Percentiles rank a stretch among this genome's conserved stretches.
These are phyloP conservation scores for Bergia puertoricense DNA, from an alignment of 92 coral and sea anemone genomes.

Conservation along the genomic window DNA sequence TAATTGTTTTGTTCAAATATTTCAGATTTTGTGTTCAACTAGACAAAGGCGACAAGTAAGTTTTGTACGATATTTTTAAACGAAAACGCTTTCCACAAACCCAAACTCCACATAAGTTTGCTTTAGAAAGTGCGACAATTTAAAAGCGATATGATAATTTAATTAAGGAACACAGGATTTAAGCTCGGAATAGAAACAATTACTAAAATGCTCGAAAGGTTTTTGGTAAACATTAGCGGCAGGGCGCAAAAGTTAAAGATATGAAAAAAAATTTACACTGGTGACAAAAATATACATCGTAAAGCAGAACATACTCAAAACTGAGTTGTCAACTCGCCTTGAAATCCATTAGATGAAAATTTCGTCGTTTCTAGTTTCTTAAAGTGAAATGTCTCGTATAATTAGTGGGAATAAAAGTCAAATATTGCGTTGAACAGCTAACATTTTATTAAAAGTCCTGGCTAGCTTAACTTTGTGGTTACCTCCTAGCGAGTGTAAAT, in stretches of 20 bases:
- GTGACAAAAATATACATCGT: neutral
- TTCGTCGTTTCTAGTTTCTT: neutral
- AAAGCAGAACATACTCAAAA: neutral
- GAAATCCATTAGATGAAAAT: neutral
- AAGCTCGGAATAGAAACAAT: conserved; percentile 32
- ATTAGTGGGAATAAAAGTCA: conserved; percentile 51
- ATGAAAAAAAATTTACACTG: neutral
- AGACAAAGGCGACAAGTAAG: neutral
- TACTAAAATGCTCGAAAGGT: conserved; percentile 35
- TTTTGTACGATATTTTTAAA: neutral
- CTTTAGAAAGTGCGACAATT: conserved; percentile 37
- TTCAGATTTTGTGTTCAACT: neutral
- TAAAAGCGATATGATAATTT: conserved; percentile 44
- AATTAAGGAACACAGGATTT: conserved; percentile 40
- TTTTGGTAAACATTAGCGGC: conserved; percentile 27
- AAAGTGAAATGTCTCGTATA: conserved; percentile 36
- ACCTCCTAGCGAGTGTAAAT: conserved; percentile 50
- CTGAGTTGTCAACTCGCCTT: neutral
- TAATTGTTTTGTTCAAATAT: neutral
- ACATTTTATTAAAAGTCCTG: conserved; percentile 69
- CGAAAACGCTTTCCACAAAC: conserved; percentile 28
- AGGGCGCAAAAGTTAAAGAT: conserved; percentile 7
- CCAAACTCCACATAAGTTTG: conserved; percentile 22
- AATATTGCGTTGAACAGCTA: conserved; percentile 60
- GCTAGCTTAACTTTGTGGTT: conserved; percentile 74